Evolutionary conservation across 92 coral and sea anemone species (phyloP), one percentile per base, ranked within the genome.

Genomic region (Porites cylindrica): DNA sequence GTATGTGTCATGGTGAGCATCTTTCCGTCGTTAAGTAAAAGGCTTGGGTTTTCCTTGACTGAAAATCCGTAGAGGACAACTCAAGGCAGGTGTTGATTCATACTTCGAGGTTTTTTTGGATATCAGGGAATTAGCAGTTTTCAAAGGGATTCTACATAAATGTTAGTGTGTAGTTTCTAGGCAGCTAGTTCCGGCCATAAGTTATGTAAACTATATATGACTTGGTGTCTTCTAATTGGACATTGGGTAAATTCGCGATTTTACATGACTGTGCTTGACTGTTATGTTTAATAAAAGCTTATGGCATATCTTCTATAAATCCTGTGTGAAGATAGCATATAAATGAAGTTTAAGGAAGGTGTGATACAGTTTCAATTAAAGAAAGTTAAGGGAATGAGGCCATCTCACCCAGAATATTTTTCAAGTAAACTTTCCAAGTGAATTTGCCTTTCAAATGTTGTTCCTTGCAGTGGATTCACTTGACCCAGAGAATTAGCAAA

Each of bases 201-300:
- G 2, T 17, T 3, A 69, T 7, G 51, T 51, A 50, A 52, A 16
- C 16, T n/a, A 4, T 23, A 23, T 23, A 23, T 67, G 51, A 82
- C 69, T 59, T 82, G 86, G 66, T 56, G 69, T 56, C 26, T 38
- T 59, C 17, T 82, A 29, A 82, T 82, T 82, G 86, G 86, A 82
- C 24, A n/a, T 7, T 66, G 4, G 61, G 58, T 19, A 52, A 10
- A 19, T 75, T 53, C 32, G 20, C 8, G 11, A 13, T 10, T 8
- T 8, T n/a, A 75, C 62, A 52, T 58, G 32, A 26, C 70, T 38
- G 47, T 38, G 6, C 47, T 3, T 38, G 47, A 4, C 47, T 38
- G 47, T 38, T 69, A 14, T 26, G 32, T 69, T 81, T 69, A 18
- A 54, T 53, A 43, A 47, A 51, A 43, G 60, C 72, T 11, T 78